phyloP scores from a whole-genome alignment of 2,113 vertebrate genomes.

The Pithys albifrons region DNA sequence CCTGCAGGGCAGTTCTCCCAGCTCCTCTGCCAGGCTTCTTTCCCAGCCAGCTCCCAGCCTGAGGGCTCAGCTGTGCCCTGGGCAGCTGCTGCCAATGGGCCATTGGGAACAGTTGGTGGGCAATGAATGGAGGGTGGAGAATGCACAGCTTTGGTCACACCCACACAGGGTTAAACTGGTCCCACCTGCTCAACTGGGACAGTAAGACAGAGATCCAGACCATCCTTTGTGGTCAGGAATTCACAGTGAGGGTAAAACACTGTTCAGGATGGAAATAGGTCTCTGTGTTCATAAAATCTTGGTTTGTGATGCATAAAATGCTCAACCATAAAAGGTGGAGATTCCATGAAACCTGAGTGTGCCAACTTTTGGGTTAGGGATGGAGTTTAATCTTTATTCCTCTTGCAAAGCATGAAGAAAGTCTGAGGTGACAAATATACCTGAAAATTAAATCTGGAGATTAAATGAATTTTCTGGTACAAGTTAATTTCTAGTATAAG shows the following conservation, averaged over 20 bases:
- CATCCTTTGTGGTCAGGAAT: background rate
- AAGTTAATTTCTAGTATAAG: background rate
- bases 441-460: background rate
- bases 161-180: no score
- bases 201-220: conserved; percentile 34
- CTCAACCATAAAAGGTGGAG: background rate
- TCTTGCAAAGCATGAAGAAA: background rate
- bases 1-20: no score
- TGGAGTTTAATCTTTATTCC: background rate
- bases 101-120: no score
- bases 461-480: background rate
- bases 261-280: background rate
- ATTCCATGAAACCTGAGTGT: background rate
- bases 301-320: background rate
- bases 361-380: background rate
- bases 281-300: background rate
- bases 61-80: no score
- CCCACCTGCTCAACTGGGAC: no score
- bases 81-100: no score
- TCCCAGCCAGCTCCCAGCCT: no score
- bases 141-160: no score
- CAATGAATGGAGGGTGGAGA: no score
- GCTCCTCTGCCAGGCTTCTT: no score
- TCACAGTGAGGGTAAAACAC: fast-evolving
- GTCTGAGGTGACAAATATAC: background rate